Evolutionary conservation across 2,888 invertebrate species (phyloP).

Genomic region (Catocala fraxini): DNA sequence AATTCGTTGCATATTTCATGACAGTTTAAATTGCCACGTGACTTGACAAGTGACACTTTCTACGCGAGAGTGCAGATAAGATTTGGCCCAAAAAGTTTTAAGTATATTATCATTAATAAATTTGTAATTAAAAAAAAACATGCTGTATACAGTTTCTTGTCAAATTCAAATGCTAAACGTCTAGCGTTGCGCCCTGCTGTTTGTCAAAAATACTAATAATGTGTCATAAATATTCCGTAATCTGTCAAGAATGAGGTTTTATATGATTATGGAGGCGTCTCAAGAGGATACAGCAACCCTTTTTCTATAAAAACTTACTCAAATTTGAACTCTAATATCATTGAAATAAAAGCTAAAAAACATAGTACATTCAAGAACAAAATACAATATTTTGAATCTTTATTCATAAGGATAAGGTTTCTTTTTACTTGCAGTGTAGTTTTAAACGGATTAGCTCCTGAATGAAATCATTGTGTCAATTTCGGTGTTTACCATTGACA

Average conservation of each 20-base stretch:
- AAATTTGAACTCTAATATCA: conserved; percentile 25
- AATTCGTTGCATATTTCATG: no score
- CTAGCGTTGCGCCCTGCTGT: conserved; percentile 58
- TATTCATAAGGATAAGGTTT: accelerated
- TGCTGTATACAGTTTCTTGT: conserved; percentile 56
- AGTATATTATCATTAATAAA: no score
- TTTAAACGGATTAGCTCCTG: conserved; percentile 19
- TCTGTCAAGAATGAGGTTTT: conserved; percentile 71
- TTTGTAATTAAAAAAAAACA: conserved; percentile 36
- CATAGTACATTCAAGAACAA: neutral
- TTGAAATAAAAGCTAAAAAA: conserved; percentile 10
- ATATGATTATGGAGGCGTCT: conserved; percentile 62
- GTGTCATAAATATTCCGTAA: conserved; percentile 78
- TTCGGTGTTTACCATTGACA: conserved; percentile 35
- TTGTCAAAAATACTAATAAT: conserved; percentile 62
- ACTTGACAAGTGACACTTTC: no score
- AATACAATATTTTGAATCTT: conserved; percentile 8
- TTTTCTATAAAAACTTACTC: conserved; percentile 7
- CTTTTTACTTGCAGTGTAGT: neutral
- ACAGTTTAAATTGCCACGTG: no score
- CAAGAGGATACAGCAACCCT: conserved; percentile 50
- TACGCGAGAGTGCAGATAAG: no score
- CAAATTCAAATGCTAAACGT: conserved; percentile 56
- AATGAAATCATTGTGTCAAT: conserved; percentile 45
- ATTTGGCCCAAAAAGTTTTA: no score